Base-by-base conservation (phyloP, 1,140 invertebrate genomes). In the Tetramorium parvispinum region DNA sequence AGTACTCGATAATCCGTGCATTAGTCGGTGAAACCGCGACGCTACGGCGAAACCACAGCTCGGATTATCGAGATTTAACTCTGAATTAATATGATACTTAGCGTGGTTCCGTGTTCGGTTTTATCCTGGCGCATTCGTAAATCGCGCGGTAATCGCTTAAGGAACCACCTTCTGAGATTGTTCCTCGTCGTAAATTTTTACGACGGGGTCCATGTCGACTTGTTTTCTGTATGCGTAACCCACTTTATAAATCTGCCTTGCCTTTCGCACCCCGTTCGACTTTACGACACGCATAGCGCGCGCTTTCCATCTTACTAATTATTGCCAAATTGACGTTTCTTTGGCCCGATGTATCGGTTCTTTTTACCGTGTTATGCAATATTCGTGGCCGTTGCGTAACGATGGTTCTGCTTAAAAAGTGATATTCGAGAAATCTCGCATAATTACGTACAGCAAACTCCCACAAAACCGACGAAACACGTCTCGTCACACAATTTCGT, bases 31-130 rank as follows among this genome's bases (percentile, higher is more conserved):
- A 81, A 75, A 76, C 24, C 70, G 77, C 59, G 57, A 70, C 32
- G 2, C 16, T 24, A 13, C 43, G 8, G 63, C 78, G 79, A 57
- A 37, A 73, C 37, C 49, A 73, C 4, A 7, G 59, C 21, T 40
- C 43, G 37, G 46, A 63, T 82, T 76, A 59, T 65, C 53, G 18
- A 10, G 32, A 55, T 68, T 86, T 88, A 85, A 61, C 73, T 78
- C 21, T 43, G 82, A 59, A 83, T 83, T 83, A 83, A 83, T 75
- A 59, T 18, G 79, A 59, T 61, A 83, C 68, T 83, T 83, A 78
- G 21, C 32, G 73, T 21, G 40, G 46, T 63, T 77, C 46, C 66
- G 53, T 43, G 46, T 85, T 85, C 37, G 16, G 57, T 13, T 65
- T 51, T 53, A 46, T 65, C 18, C 75, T 32, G 10, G 73, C 73